phyloP scores from a whole-genome alignment of 1,140 invertebrate species.

The Musca domestica region DNA sequence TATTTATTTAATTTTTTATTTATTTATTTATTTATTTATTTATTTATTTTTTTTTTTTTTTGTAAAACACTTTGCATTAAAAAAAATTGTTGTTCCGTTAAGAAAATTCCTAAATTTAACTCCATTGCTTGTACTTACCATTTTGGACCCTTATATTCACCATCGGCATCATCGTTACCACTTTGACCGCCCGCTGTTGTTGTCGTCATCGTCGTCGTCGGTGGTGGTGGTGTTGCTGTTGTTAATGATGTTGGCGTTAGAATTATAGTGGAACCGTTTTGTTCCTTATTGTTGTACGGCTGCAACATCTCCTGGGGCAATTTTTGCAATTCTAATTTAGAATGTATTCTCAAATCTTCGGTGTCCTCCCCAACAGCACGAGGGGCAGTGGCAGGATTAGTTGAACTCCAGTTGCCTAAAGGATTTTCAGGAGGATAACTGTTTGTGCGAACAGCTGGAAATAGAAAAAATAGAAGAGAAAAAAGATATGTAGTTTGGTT shows the following conservation, averaged over 20 bases:
- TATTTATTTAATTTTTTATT: too few relatives aligned
- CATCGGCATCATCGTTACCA: neutral
- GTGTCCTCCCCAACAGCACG: neutral
- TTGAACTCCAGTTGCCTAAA: neutral
- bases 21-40: too few relatives aligned
- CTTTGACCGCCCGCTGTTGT: neutral
- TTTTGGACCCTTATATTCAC: conserved; percentile 44
- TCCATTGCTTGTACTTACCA: conserved; percentile 48
- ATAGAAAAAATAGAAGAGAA: neutral
- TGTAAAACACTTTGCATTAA: too few relatives aligned
- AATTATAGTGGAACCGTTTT: conserved; percentile 51
- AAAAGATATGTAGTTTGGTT: neutral
- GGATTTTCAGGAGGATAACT: neutral
- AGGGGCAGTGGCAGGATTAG: neutral
- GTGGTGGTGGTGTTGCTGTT: conserved; percentile 4
- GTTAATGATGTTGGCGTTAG: conserved; percentile 24
- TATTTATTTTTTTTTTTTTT: too few relatives aligned
- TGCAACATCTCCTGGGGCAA: conserved; percentile 36
- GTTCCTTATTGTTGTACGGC: conserved; percentile 25
- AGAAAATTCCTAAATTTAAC: too few relatives aligned
- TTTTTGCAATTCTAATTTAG: conserved; percentile 50
- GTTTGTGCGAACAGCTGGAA: neutral
- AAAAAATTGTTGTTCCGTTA: too few relatives aligned
- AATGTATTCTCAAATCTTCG: conserved; percentile 30
- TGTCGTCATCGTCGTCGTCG: conserved; percentile 12